Evolutionary conservation across 2,888 invertebrate species (phyloP), one percentile per base, ranked within the genome.

Genomic region (Macrophya alboannulata): DNA sequence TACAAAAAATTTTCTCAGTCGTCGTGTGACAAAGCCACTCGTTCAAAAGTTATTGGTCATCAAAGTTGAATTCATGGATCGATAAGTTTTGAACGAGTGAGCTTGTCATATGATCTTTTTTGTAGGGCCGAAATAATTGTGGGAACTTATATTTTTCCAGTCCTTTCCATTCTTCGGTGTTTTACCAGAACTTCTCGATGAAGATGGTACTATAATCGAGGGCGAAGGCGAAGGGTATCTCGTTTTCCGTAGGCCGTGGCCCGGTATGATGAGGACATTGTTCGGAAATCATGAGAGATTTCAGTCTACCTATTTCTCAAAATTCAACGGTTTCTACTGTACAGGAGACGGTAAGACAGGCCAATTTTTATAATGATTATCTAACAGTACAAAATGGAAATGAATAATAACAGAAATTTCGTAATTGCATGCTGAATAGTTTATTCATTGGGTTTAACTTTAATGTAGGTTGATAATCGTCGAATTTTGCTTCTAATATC

Each of bases 111-210:
- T 31, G 31, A 31, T 31, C 3, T 1, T 31, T 31, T 31, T 31
- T 31, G 1, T 31, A 31, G 31, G 3, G 25, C 25, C 10, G 25
- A 10, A 25, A 62, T 31, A 4, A 17, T 37, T 68, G 12, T 37
- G 5, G 17, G 37, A 62, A 62, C 62, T 62, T 31, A 62, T 62
- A 62, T 88, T 88, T 86, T 92, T 92, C 94, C 94, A 98, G 97
- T 96, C 98, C 1, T 98, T 98, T 91, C 99, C 99, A 87, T 99
- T 99, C 95, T 99, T 99, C 93, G 99, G 99, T 25, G 98, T 99
- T 4, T 96, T 97, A 87, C 98, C 99, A 12, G 96, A 95, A 45
- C 94, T 99, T 51, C 94, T 99, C 88, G 97, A 98, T 92, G 98
- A 99, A 90, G 96, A 96, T 85, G 99, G 99, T 1, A 95, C 95